Base-by-base conservation (phyloP, 2,113 vertebrate genomes). In the Etheostoma spectabile region DNA sequence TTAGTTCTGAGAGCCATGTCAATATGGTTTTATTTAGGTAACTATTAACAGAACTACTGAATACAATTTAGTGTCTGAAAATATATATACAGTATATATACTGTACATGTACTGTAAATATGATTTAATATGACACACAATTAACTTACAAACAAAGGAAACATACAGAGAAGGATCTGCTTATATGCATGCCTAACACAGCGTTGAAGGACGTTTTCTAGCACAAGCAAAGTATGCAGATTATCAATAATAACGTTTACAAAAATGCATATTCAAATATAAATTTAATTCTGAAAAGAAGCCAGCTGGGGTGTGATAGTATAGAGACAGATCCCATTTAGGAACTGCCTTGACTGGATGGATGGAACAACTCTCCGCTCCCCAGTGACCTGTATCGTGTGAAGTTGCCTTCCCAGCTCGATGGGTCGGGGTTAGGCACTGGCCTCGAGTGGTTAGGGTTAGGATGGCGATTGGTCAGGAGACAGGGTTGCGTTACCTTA, bases 11-110 rank as follows among this genome's bases (percentile, higher is more conserved):
- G 16, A 57, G 24, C 75, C 19, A n/a, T 11, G 11, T 62, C 24
- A 13, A 72, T 24, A 24, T 38, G 1, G 48, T 80, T 90, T 83
- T 57, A 82, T 86, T 42, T 73, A 4, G 35, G 38, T 45, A 33
- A 60, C 13, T 48, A 57, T 5, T 11, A 73, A 75, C 49, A 78
- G 55, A 65, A 62, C 19, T 19, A 69, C 24, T 16, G 67, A 72
- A 83, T 64, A 74, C 49, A 56, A 61, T 13, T 8, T 51, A 65
- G 27, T 65, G 4, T 59, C 18, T 68, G 67, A 73, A 80, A 78
- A 86, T 72, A 89, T 57, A 72, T 42, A 48, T 51, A 56, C 30
- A 30, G 30, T 18, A 42, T 4, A 19, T 45, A 60, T 10, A 65
- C 30, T 30, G 30, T 30, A 30, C 30, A 30, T 30, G 30, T 30